These are phyloP conservation scores for Bombus waltoni DNA, from an alignment of 1,140 invertebrate genomes.

Conservation along the genomic window DNA sequence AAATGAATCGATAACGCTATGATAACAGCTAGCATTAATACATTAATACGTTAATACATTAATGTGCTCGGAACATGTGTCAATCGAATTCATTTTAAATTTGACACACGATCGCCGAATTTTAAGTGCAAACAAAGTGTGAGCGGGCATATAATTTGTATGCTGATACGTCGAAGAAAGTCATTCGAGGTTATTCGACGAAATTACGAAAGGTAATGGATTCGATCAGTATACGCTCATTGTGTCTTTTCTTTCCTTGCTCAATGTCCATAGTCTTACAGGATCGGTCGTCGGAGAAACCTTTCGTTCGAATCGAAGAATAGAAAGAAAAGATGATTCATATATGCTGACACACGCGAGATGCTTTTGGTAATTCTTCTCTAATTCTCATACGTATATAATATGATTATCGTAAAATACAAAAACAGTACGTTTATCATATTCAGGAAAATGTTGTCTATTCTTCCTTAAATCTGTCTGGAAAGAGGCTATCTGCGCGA, in stretches of 20 bases:
- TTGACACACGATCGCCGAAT: constrained; percentile 28
- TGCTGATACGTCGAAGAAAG: constrained; percentile 55
- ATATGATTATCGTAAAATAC: no score
- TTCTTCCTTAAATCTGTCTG: background rate
- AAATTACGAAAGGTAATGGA: constrained; percentile 46
- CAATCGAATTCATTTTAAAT: background rate
- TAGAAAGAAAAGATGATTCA: no score
- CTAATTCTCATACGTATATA: no score
- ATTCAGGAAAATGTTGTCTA: background rate
- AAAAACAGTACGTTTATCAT: no score
- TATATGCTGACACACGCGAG: no score
- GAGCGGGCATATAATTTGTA: constrained; percentile 23
- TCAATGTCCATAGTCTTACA: constrained; percentile 1
- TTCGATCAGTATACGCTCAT: constrained; percentile 1
- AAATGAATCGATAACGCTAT: no score
- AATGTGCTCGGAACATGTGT: background rate
- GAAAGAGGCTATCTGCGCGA: background rate
- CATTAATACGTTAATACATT: background rate
- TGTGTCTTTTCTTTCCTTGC: constrained; percentile 2
- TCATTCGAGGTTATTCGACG: constrained; percentile 50
- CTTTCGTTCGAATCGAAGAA: no score
- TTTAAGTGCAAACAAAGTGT: constrained; percentile 22
- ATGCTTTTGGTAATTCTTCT: no score
- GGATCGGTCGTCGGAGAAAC: background rate
- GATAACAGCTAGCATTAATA: no score